Base-by-base conservation (phyloP, 1,140 invertebrate species). In the Conus ventricosus region DNA sequence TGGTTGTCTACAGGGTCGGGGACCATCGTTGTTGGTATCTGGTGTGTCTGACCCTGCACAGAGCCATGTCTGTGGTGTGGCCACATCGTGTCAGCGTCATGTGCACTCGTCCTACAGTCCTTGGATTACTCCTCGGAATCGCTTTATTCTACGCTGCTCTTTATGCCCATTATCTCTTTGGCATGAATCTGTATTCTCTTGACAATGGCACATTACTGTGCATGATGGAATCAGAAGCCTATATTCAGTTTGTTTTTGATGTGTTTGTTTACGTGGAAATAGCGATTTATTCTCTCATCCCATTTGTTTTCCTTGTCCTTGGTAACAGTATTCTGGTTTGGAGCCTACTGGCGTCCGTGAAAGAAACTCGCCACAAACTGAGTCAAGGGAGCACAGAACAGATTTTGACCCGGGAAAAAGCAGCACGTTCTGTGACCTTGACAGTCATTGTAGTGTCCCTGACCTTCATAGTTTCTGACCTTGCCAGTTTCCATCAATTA, bases 1-100 rank as follows among this genome's bases (percentile, higher is more conserved):
- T n/a, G 23, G 20, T 5, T 57, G 13, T 11, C 27, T 53, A n/a
- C n/a, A 57, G 25, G 54, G 6, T 20, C 13, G 7, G 57, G 82
- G 23, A 57, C 54, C 20, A 25, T 84, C n/a, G 13, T 15, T n/a
- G 54, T 7, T 84, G 82, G 82, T 55, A 55, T 27, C 82, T 84
- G 82, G 82, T 84, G 20, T 13, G 8, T 0, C 54, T 84, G 53
- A 57, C 82, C 23, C 23, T 84, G 20, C 82, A 84, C n/a, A 54
- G 82, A 55, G 53, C 82, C n/a, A 57, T 57, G 82, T 54, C 82
- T 57, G 54, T 84, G 53, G 82, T 6, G 54, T 84, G 82, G 54
- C 82, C 82, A 25, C 82, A 55, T 57, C 82, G 54, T 5, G 54
- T 57, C 2, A 84, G 23, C 54, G 82, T 60, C 1, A 6, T 84